Evolutionary conservation across 2,797 vertebrate genomes (phyloP).

Genomic region (Apogon talboti): DNA sequence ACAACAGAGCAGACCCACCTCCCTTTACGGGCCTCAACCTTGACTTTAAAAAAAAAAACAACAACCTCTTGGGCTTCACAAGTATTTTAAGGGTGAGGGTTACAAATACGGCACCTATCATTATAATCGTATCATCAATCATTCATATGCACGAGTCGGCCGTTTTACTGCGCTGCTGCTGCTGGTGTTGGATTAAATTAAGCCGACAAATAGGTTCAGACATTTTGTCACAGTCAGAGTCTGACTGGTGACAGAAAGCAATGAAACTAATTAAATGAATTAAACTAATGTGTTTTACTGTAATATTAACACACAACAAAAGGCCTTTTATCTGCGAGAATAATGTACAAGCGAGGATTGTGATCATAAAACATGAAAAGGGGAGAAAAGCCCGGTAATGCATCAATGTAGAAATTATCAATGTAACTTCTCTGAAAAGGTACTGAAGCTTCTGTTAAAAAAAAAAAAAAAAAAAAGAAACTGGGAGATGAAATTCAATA

Average conservation of each 20-base stretch:
- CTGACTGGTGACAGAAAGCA: slow-evolving; percentile 4
- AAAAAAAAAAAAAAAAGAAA: not conserved
- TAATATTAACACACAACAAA: slow-evolving; percentile 2
- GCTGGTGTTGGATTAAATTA: slow-evolving; percentile 22
- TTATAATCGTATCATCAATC: slow-evolving; percentile 37
- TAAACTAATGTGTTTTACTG: slow-evolving; percentile 20
- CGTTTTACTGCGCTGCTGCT: slow-evolving; percentile 18
- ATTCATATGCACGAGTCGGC: slow-evolving; percentile 14
- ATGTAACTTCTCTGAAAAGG: slow-evolving; percentile 15
- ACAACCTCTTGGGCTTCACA: slow-evolving; percentile 8
- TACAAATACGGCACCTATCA: slow-evolving; percentile 22
- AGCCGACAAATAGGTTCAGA: slow-evolving; percentile 24
- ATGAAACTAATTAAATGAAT: slow-evolving; percentile 2
- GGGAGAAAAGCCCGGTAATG: not conserved
- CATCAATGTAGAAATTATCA: slow-evolving; percentile 2
- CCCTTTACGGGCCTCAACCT: slow-evolving; percentile 25
- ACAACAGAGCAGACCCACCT: slow-evolving; percentile 40
- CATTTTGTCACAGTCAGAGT: slow-evolving; percentile 23
- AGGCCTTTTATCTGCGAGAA: not conserved
- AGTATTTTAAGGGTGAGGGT: slow-evolving; percentile 6
- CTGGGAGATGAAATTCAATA: not conserved
- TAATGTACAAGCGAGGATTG: not conserved
- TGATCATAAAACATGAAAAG: too few species aligned
- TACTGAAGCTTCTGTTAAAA: not conserved
- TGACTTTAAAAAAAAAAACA: not conserved